phyloP scores from a whole-genome alignment of 2,888 invertebrate genomes.

The Drosophila seclusa region DNA sequence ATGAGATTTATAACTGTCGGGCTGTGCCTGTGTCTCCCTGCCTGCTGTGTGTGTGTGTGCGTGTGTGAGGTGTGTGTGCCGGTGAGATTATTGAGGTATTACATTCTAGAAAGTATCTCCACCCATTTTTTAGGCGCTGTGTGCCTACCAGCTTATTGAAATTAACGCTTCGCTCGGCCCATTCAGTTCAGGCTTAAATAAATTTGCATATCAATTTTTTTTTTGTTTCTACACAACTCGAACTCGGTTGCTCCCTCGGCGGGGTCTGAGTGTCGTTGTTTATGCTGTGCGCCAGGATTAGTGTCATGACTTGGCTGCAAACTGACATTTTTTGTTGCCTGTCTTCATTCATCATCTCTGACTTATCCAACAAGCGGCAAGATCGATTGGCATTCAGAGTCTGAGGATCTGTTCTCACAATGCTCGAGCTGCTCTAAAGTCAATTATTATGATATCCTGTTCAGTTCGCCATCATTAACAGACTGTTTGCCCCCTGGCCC shows the following conservation, averaged over 20 bases:
- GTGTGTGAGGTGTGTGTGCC: conserved; percentile 59
- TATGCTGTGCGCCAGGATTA: conserved; percentile 59
- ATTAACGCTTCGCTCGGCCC: conserved; percentile 57
- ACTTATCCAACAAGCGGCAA: conserved; percentile 31
- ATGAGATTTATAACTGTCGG: conserved; percentile 79
- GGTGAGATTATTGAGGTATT: conserved; percentile 75
- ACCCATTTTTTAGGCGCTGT: conserved; percentile 36
- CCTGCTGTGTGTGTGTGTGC: conserved; percentile 2
- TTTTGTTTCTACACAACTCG: neutral
- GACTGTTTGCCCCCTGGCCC: neutral
- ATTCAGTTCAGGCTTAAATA: conserved; percentile 73
- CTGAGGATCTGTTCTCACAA: conserved; percentile 43
- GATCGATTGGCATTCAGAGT: conserved; percentile 44
- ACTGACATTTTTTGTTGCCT: conserved; percentile 24
- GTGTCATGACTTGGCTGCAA: conserved; percentile 58
- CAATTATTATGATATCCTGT: conserved; percentile 18
- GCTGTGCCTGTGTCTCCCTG: conserved; percentile 38
- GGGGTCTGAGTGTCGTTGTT: conserved; percentile 34
- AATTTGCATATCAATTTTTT: conserved; percentile 72
- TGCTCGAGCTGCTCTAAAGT: neutral
- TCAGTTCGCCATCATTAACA: conserved; percentile 29
- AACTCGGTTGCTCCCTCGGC: neutral
- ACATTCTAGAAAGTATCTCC: conserved; percentile 66
- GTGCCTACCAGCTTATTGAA: conserved; percentile 71
- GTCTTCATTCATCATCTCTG: conserved; percentile 68